These are phyloP conservation scores for Promerops cafer DNA, from an alignment of 2,113 vertebrate species.

Conservation along the genomic window DNA sequence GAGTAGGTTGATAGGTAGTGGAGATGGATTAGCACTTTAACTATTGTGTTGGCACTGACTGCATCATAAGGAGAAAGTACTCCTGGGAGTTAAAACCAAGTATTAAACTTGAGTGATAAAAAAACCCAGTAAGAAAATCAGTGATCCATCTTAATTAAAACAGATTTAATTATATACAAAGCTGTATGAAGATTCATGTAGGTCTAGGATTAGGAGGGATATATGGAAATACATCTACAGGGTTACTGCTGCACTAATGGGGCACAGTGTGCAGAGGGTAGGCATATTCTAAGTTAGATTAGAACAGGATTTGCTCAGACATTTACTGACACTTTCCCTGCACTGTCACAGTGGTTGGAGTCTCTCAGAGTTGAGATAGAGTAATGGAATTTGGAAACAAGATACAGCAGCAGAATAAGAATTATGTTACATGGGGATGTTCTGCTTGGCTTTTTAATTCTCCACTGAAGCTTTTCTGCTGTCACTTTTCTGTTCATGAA, in stretches of 20 bases:
- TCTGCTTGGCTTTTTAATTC: neutral
- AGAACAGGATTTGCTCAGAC: neutral
- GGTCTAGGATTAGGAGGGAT: neutral
- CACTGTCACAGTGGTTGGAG: neutral
- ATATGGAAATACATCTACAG: neutral
- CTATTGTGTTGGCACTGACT: neutral
- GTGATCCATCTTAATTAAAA: neutral
- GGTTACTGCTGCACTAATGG: rapidly evolving
- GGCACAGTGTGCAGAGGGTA: neutral
- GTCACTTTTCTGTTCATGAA: neutral
- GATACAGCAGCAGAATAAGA: neutral
- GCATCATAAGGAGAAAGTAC: neutral
- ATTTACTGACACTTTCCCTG: neutral
- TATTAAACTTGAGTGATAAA: neutral
- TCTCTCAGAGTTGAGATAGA: neutral
- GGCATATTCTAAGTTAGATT: neutral
- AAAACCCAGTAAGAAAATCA: neutral
- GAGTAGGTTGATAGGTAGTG: neutral
- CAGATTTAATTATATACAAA: neutral
- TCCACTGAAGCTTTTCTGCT: neutral
- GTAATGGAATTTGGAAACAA: neutral
- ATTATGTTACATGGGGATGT: neutral
- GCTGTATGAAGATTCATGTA: neutral
- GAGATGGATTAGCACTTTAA: neutral
- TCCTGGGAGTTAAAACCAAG: neutral